A percentile compares a stretch with the other conserved stretches of the same genome.
phyloP scores from a whole-genome alignment of 1,140 invertebrate genomes.

The Caerostris extrusa region DNA sequence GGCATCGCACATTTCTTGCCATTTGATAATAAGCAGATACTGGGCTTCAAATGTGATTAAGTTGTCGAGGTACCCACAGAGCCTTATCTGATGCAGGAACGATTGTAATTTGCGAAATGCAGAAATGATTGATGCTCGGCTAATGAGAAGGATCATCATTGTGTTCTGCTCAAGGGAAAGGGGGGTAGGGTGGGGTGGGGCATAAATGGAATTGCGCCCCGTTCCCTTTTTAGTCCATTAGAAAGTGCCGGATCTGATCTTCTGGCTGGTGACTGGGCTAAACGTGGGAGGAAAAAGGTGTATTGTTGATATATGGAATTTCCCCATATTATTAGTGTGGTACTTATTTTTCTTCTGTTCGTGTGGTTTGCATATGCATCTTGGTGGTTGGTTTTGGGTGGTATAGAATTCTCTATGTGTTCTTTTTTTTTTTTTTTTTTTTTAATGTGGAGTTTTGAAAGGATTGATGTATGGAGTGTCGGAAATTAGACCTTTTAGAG shows the following conservation, averaged over 20 bases:
- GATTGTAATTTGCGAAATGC: constrained; percentile 76
- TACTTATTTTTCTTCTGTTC: neutral
- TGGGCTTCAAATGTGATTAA: constrained; percentile 62
- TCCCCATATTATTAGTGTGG: constrained; percentile 5
- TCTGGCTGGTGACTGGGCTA: constrained; percentile 14
- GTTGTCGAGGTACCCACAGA: constrained; percentile 44
- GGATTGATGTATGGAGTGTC: constrained; percentile 33
- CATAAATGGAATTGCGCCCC: neutral
- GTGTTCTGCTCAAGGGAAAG: neutral
- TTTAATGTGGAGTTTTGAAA: neutral
- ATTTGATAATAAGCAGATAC: constrained; percentile 70
- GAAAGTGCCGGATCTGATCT: constrained; percentile 49
- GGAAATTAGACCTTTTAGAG: neutral
- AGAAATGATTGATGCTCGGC: constrained; percentile 62
- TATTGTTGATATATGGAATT: constrained; percentile 37
- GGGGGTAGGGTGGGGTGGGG: neutral
- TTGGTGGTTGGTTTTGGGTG: constrained; percentile 1
- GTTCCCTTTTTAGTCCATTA: constrained; percentile 54
- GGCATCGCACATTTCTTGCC: constrained; percentile 66
- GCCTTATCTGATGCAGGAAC: constrained; percentile 48
- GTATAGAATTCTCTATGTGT: neutral
- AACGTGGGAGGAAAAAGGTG: constrained; percentile 27
- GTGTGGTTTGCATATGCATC: neutral
- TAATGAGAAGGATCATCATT: constrained; percentile 74
- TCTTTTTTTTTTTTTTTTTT: neutral